These are phyloP conservation scores for Amyelois transitella DNA, from an alignment of 1,140 invertebrate genomes.

Conservation along the genomic window DNA sequence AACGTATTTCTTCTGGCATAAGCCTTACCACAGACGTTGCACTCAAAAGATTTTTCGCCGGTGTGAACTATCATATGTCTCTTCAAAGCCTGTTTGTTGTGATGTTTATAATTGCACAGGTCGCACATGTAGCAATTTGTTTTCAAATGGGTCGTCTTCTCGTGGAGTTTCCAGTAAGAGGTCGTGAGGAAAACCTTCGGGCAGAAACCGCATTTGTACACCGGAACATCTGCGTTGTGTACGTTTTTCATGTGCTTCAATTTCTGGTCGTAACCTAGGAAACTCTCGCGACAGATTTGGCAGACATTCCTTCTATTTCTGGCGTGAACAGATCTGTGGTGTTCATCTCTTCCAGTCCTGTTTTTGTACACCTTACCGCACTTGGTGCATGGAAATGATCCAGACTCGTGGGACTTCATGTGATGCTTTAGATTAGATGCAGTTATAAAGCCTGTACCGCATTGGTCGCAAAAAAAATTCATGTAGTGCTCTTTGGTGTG, in stretches of 20 bases:
- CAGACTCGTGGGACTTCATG: neutral
- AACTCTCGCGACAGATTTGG: conserved; percentile 5
- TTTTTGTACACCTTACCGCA: neutral
- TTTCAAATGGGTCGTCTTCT: conserved; percentile 22
- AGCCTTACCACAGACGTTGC: conserved; percentile 69
- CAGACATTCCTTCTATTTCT: neutral
- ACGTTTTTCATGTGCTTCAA: conserved; percentile 8
- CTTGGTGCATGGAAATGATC: neutral
- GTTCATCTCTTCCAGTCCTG: neutral
- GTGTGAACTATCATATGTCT: conserved; percentile 77
- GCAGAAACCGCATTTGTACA: conserved; percentile 11
- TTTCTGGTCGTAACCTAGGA: conserved; percentile 4
- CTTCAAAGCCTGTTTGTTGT: conserved; percentile 24
- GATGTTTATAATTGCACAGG: conserved; percentile 29
- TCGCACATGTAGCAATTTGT: conserved; percentile 21
- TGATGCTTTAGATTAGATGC: neutral
- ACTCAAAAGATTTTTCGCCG: conserved; percentile 71
- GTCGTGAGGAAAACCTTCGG: neutral
- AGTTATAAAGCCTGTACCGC: conserved; percentile 29
- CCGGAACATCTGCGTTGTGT: neutral
- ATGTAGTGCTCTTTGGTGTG: conserved; percentile 38
- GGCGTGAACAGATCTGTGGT: conserved; percentile 14
- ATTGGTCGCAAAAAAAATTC: conserved; percentile 37
- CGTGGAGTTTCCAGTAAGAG: conserved; percentile 9
- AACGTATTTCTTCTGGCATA: conserved; percentile 79